Percentiles rank a stretch among this genome's conserved stretches.
Conservation (phyloP, 2,797 vertebrate genomes). For the Scomberomorus guttatus region DNA sequence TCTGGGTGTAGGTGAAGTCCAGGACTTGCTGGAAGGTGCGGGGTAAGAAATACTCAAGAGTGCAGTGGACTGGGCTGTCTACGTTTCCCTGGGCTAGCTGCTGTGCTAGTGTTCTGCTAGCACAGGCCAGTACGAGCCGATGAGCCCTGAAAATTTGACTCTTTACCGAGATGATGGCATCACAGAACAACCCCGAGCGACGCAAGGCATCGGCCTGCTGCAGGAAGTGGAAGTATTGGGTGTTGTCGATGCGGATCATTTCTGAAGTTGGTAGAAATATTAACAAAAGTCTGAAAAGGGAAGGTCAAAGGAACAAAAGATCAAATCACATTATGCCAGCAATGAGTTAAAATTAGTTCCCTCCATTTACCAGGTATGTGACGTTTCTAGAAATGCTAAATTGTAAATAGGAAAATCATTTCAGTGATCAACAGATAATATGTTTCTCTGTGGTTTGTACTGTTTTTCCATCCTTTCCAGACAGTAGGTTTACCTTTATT, state of each 20-base stretch:
- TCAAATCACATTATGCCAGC: constrained; percentile 31
- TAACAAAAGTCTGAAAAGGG: constrained; percentile 48
- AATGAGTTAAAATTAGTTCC: constrained; percentile 3
- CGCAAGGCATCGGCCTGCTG: constrained; percentile 84
- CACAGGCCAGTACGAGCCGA: constrained; percentile 88
- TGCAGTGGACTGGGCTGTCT: constrained; percentile 71
- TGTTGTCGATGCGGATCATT: constrained; percentile 86
- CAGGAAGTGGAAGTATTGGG: constrained; percentile 85
- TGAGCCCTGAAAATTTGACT: constrained; percentile 86
- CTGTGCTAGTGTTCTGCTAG: constrained; percentile 83
- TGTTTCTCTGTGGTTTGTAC: constrained; percentile 35
- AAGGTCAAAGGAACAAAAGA: constrained; percentile 36
- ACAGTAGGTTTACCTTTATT: constrained; percentile 10
- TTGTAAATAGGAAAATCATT: constrained; percentile 35
- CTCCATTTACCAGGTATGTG: constrained; percentile 11
- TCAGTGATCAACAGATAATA: constrained; percentile 36
- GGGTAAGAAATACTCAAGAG: constrained; percentile 82
- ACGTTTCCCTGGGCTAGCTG: constrained; percentile 64
- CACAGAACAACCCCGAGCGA: constrained; percentile 83
- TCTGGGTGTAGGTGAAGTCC: constrained; percentile 86
- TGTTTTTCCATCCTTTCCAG: constrained; percentile 33
- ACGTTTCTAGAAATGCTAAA: constrained; percentile 36
- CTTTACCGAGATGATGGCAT: constrained; percentile 84
- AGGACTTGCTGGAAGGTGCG: constrained; percentile 88
- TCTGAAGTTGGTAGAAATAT: constrained; percentile 42